phyloP scores from a whole-genome alignment of 2,797 vertebrate species.

The Arremon aurantiirostris region DNA sequence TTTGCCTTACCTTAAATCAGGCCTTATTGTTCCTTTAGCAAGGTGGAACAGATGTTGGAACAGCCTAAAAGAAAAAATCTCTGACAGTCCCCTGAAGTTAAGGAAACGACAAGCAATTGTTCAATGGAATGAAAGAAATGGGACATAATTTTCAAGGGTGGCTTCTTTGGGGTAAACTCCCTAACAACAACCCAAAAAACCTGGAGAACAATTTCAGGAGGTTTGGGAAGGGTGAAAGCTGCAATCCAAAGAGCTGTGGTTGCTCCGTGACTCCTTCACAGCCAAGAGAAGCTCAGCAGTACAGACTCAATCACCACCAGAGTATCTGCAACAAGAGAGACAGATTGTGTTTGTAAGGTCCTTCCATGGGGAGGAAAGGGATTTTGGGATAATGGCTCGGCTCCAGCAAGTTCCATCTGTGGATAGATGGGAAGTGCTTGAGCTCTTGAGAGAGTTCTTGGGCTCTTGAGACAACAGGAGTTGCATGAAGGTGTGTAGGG shows the following conservation, averaged over 20 bases:
- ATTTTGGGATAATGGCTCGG: not conserved
- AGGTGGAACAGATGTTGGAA: not conserved
- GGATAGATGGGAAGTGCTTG: not conserved
- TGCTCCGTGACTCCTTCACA: not conserved
- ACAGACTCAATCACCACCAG: not conserved
- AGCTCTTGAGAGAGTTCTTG: not conserved
- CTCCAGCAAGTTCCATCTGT: not conserved
- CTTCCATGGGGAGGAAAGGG: not conserved
- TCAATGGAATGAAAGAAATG: not conserved
- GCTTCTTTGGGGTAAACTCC: not conserved
- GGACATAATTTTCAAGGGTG: not conserved
- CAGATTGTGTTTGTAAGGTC: not conserved
- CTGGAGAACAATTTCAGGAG: not conserved
- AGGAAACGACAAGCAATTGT: not conserved
- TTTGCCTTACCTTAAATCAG: not conserved
- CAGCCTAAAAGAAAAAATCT: not conserved
- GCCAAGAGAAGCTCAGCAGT: not conserved
- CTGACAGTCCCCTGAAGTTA: not conserved
- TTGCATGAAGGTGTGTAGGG: not conserved
- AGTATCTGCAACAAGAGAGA: not conserved
- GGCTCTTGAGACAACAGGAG: not conserved
- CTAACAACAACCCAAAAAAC: fast-evolving
- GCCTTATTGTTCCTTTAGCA: not conserved
- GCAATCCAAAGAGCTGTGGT: not conserved
- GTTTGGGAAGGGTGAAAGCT: not conserved